Base-by-base conservation (phyloP, 1,140 invertebrate species). In the Dinoponera quadriceps region DNA sequence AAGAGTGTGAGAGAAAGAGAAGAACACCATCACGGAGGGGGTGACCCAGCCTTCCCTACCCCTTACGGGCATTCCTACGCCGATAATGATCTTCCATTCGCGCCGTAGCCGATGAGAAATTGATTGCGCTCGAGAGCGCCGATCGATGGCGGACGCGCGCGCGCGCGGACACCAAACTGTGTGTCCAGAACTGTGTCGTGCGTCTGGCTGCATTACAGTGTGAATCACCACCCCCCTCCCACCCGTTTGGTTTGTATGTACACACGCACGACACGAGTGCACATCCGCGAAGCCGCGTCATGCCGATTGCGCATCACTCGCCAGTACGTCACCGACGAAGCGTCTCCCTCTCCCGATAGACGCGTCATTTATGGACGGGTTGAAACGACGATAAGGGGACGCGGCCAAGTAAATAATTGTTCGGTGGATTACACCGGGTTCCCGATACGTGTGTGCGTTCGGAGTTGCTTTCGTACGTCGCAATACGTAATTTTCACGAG, bases 1-100 rank as follows among this genome's bases (percentile, higher is more conserved):
- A 80, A 51, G 75, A 78, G 27, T 2, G 69, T 49, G 78, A 74
- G 54, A 44, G 29, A 33, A 5, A 33, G 29, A 33, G 29, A 33
- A 33, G 5, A 33, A 5, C 29, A 33, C 29, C 5, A 33, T 33
- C 29, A 5, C 5, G 29, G 29, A 33, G 29, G n/a, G n/a, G n/a
- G n/a, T n/a, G n/a, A n/a, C n/a, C n/a, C n/a, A n/a, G 38, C 25
- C 18, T 2, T 44, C 16, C 59, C 20, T 66, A 20, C 48, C 16
- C 22, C 18, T 22, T 22, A 78, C 27, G 66, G 49, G 48, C 82
- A 85, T 88, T 89, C 72, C 81, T 82, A 48, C 44, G 51, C 18
- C 48, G 89, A 91, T 90, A 90, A 91, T 88, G 78, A 90, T 90
- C 87, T 83, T 85, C 84, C 73, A 65, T 84, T 74, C 73, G 71